Conservation (phyloP, 2,113 vertebrate species). For the Aix galericulata region DNA sequence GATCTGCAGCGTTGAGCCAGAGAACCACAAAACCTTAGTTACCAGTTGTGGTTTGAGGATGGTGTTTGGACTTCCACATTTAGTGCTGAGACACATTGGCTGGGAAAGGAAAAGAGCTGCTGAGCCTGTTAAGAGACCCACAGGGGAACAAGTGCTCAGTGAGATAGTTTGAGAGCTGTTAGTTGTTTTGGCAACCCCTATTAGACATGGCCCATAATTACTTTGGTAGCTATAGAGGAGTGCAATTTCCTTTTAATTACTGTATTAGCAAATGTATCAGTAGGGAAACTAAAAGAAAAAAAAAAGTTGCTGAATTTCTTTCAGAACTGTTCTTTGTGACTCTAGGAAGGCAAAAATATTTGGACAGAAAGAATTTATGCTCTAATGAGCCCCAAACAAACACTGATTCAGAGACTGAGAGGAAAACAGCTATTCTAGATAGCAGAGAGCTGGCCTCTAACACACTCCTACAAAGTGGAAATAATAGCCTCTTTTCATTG, state of each 20-base stretch:
- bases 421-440: slow-evolving; percentile 9
- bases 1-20: neutral
- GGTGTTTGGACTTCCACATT: neutral
- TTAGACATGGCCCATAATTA: slow-evolving; percentile 40
- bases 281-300: neutral
- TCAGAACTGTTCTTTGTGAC: neutral
- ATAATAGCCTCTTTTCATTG: slow-evolving; percentile 30
- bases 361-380: neutral
- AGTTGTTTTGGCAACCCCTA: slow-evolving; percentile 9
- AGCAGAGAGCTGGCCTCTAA: slow-evolving; percentile 12
- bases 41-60: neutral
- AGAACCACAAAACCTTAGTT: neutral
- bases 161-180: slow-evolving; percentile 6
- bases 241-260: slow-evolving; percentile 62
- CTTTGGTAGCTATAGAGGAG: slow-evolving; percentile 9
- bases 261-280: slow-evolving; percentile 31
- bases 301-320: neutral
- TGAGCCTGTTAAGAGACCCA: slow-evolving; percentile 12
- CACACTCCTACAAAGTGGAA: neutral
- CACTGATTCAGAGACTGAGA: neutral
- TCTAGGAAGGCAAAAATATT: slow-evolving; percentile 46
- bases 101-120: slow-evolving; percentile 8
- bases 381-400: slow-evolving; percentile 4
- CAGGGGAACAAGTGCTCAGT: neutral
- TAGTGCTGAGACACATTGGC: neutral